These are phyloP conservation scores for Potorous gilbertii DNA, from an alignment of 2,797 vertebrate species.

Conservation along the genomic window DNA sequence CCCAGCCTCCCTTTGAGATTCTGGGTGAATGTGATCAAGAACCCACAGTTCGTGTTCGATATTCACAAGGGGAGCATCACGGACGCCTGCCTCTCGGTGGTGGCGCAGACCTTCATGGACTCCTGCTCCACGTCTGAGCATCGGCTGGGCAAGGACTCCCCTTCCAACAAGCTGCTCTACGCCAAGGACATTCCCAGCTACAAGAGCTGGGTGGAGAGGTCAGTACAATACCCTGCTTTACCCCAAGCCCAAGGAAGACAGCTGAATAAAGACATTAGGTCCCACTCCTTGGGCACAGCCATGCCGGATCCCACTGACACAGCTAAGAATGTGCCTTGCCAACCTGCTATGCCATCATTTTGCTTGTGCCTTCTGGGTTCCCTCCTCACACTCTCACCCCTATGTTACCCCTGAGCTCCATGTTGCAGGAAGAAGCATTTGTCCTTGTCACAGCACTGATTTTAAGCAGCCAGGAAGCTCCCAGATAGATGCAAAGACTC, in stretches of 20 bases:
- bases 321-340: background rate
- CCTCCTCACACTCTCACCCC: background rate
- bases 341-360: background rate
- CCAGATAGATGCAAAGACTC: background rate
- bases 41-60: conserved; percentile 98
- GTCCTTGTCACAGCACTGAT: rapidly evolving
- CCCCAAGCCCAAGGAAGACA: background rate
- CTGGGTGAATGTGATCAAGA: conserved; percentile 99
- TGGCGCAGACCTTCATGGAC: conserved; percentile 99
- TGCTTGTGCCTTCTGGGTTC: background rate
- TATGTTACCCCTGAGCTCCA: background rate
- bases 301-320: background rate
- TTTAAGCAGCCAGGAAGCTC: background rate
- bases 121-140: conserved; percentile 99
- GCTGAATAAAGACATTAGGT: background rate
- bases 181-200: conserved; percentile 99
- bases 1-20: conserved; percentile 95
- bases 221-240: conserved; percentile 59
- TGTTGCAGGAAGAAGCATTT: background rate
- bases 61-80: conserved; percentile 99
- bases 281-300: background rate
- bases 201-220: conserved; percentile 99
- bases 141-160: conserved; percentile 97
- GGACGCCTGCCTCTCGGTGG: conserved; percentile 96
- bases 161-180: conserved; percentile 98